phyloP scores from a whole-genome alignment of 2,888 invertebrate species.

The Drosophila austrosaltans region DNA sequence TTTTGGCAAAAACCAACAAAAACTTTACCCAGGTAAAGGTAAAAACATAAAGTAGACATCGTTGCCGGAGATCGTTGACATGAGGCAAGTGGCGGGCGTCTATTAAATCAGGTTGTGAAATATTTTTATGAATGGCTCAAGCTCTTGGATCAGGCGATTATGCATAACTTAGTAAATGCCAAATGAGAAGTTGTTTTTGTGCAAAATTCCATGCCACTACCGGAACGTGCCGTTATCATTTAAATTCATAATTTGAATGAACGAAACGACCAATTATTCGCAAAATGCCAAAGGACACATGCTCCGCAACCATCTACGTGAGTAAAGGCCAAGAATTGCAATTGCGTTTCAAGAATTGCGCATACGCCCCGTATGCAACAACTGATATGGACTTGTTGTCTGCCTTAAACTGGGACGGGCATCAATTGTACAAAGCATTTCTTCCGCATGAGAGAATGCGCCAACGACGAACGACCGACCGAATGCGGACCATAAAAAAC shows the following conservation, averaged over 20 bases:
- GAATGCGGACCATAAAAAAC: conserved; percentile 46
- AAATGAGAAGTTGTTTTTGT: conserved; percentile 31
- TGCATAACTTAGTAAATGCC: conserved; percentile 60
- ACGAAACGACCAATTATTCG: conserved; percentile 23
- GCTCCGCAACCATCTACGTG: conserved; percentile 24
- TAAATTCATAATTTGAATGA: conserved; percentile 31
- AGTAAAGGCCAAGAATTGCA: conserved; percentile 31
- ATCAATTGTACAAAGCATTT: conserved; percentile 14
- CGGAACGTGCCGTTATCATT: conserved; percentile 53
- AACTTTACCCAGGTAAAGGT: conserved; percentile 38
- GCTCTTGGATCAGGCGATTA: conserved; percentile 42
- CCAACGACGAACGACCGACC: conserved; percentile 12
- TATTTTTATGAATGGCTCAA: conserved; percentile 69
- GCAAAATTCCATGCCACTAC: conserved; percentile 8
- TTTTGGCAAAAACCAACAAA: conserved; percentile 36
- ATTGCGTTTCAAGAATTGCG: conserved; percentile 65
- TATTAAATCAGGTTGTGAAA: conserved; percentile 75
- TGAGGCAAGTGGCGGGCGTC: conserved; percentile 64
- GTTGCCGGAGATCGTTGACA: conserved; percentile 68
- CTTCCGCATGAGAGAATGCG: conserved; percentile 50
- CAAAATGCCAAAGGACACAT: conserved; percentile 35
- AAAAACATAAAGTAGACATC: conserved; percentile 35
- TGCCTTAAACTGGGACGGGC: neutral
- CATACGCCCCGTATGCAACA: conserved; percentile 59
- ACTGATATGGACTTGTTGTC: conserved; percentile 6